A percentile compares a stretch with the other conserved stretches of the same genome.
These are phyloP conservation scores for Peromyscus polionotus DNA, from an alignment of 2,113 vertebrate genomes.

Conservation along the genomic window DNA sequence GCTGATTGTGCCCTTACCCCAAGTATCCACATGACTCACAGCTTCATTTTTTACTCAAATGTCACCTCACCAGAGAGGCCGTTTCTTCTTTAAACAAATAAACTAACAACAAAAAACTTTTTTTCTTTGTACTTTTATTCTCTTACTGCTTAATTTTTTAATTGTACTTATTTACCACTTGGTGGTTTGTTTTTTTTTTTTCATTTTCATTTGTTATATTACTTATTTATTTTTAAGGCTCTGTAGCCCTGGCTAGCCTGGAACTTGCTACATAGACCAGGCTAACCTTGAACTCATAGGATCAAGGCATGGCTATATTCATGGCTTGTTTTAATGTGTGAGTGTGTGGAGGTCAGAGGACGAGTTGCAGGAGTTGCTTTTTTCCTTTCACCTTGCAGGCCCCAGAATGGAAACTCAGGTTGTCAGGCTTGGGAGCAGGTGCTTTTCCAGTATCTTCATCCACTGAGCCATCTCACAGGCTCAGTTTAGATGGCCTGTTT, in stretches of 20 bases:
- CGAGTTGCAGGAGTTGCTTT: neutral
- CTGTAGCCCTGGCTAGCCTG: neutral
- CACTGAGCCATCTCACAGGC: neutral
- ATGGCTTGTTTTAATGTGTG: neutral
- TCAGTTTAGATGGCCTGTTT: slow-evolving; percentile 18
- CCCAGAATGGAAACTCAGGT: neutral
- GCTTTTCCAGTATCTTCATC: neutral
- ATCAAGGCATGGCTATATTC: neutral
- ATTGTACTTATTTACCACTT: neutral
- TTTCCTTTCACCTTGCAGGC: neutral
- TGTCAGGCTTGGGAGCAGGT: neutral
- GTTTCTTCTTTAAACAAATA: neutral
- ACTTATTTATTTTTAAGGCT: neutral
- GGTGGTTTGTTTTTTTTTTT: neutral
- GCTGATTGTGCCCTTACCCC: neutral
- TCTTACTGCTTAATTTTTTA: slow-evolving; percentile 46
- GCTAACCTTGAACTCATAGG: neutral
- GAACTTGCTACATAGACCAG: neutral
- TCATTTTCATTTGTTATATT: neutral
- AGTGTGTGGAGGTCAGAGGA: neutral
- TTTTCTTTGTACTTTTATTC: slow-evolving; percentile 4
- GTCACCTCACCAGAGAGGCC: neutral
- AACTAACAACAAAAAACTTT: neutral
- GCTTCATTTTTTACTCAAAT: slow-evolving; percentile 38
- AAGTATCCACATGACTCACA: slow-evolving; percentile 20